phyloP scores from a whole-genome alignment of 2,113 vertebrate genomes.

The Colaptes auratus region DNA sequence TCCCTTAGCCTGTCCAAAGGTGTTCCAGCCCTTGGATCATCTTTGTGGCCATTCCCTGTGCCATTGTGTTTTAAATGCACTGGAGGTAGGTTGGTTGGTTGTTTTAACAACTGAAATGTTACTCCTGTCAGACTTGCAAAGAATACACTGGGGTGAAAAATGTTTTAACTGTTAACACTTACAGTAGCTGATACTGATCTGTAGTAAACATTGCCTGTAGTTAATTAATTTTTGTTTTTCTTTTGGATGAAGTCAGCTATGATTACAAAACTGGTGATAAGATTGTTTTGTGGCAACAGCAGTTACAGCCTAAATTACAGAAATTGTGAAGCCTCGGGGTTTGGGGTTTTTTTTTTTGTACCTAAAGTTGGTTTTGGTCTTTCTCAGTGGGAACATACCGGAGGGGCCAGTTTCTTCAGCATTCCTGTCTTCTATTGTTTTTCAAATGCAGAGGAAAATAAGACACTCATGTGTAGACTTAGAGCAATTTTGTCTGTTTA shows the following conservation, averaged over 20 bases:
- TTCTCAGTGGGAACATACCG: neutral
- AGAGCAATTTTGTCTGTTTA: neutral
- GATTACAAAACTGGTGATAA: neutral
- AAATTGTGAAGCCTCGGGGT: neutral
- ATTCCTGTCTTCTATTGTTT: neutral
- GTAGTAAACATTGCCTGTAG: neutral
- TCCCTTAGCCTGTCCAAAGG: no score
- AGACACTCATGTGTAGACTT: neutral
- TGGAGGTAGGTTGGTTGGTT: neutral
- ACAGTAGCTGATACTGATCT: neutral
- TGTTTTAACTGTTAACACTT: neutral
- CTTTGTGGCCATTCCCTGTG: neutral
- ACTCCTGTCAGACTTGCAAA: neutral
- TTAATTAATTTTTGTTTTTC: neutral
- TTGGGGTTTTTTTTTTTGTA: neutral
- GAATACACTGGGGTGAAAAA: neutral
- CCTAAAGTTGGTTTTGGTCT: neutral
- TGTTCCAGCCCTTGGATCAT: no score
- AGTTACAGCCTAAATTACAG: neutral
- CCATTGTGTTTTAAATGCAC: fast-evolving
- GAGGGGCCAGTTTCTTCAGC: neutral
- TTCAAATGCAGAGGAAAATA: neutral
- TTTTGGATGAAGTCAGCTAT: neutral
- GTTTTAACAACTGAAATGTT: neutral
- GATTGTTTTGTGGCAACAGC: neutral